A percentile compares a stretch with the other conserved stretches of the same genome.
Evolutionary conservation across 2,888 invertebrate genomes (phyloP).

Genomic region (Drosophila mimetica): DNA sequence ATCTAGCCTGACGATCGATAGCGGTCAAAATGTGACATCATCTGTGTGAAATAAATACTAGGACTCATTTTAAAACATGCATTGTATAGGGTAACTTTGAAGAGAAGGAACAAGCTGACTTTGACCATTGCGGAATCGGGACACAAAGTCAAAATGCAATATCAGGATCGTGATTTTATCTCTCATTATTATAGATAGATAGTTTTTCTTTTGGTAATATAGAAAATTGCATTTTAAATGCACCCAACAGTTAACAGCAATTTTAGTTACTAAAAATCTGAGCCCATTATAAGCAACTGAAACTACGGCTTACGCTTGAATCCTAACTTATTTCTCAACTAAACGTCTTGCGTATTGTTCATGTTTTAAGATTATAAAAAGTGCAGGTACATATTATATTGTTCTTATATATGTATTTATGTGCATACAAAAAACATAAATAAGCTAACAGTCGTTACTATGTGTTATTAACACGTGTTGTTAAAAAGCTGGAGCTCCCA

Average conservation of each 20-base stretch:
- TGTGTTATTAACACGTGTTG: slow-evolving; percentile 2
- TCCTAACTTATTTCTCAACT: slow-evolving; percentile 4
- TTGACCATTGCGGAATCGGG: neutral
- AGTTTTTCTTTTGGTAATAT: neutral
- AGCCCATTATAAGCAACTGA: neutral
- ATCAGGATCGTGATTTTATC: slow-evolving; percentile 9
- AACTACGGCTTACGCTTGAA: slow-evolving; percentile 5
- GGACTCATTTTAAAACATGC: neutral
- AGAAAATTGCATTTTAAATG: slow-evolving; percentile 17
- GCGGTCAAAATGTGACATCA: slow-evolving; percentile 86
- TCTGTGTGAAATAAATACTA: slow-evolving; percentile 83
- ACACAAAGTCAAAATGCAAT: neutral
- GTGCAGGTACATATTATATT: neutral
- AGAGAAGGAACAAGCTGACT: neutral
- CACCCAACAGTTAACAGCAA: slow-evolving; percentile 18
- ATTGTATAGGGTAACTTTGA: neutral
- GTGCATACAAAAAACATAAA: neutral
- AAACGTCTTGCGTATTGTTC: slow-evolving; percentile 7
- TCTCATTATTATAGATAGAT: slow-evolving; percentile 1
- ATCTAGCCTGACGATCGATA: slow-evolving; percentile 84
- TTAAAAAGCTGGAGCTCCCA: neutral
- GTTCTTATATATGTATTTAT: slow-evolving; percentile 7
- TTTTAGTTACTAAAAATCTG: neutral
- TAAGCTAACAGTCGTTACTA: slow-evolving; percentile 6
- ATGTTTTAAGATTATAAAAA: slow-evolving; percentile 5